These are phyloP conservation scores for Aspidapion aeneum DNA, from an alignment of 2,888 invertebrate species.

Conservation along the genomic window DNA sequence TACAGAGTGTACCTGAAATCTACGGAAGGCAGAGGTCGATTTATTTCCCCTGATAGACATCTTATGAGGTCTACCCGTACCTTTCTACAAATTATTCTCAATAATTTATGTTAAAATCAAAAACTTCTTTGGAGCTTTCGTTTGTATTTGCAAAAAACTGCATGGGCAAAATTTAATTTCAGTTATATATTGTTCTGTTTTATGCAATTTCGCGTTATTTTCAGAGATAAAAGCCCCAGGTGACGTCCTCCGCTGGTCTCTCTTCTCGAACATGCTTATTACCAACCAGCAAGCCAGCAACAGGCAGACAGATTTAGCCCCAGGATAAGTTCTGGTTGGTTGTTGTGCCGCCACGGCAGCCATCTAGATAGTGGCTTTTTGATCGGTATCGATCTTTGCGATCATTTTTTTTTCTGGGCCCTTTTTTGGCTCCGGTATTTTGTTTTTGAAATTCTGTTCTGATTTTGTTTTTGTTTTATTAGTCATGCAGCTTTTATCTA, in stretches of 20 bases:
- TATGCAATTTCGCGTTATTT: too few species aligned
- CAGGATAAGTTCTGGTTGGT: background rate
- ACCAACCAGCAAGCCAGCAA: conserved; percentile 26
- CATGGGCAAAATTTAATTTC: too few species aligned
- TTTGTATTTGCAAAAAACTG: too few species aligned
- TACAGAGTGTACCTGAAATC: too few species aligned
- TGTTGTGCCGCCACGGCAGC: conserved; percentile 14
- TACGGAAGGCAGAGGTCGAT: too few species aligned
- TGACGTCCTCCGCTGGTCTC: conserved; percentile 15
- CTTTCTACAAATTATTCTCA: too few species aligned
- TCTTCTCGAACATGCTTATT: conserved; percentile 34
- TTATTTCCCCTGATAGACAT: too few species aligned
- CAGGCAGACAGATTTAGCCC: conserved; percentile 31
- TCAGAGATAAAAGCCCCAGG: conserved; percentile 4
- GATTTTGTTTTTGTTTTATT: background rate
- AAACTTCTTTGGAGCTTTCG: too few species aligned
- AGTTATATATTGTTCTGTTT: too few species aligned
- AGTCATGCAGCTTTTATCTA: too few species aligned
- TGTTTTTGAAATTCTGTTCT: background rate
- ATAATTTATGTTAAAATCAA: too few species aligned
- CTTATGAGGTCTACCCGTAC: too few species aligned
- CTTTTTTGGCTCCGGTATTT: conserved; percentile 6
- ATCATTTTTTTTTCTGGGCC: conserved; percentile 19
- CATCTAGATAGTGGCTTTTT: conserved; percentile 15
- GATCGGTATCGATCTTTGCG: conserved; percentile 26